Conservation (phyloP, 1,140 invertebrate genomes). For the Ephestia elutella region DNA sequence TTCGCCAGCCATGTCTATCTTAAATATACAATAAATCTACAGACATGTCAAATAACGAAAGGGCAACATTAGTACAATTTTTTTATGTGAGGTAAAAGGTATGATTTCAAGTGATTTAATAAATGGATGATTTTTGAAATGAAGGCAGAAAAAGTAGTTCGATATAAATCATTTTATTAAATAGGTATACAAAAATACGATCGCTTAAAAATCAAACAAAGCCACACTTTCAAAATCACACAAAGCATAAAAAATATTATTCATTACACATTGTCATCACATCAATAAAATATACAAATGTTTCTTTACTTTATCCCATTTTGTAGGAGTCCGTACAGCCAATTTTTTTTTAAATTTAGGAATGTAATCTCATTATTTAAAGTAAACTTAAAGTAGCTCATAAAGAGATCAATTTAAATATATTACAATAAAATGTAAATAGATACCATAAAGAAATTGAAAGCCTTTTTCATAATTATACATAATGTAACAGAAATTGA, state of each 20-base stretch:
- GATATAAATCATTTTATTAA: conserved; percentile 28
- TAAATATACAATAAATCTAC: no score
- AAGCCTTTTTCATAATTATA: background rate
- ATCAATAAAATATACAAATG: conserved; percentile 28
- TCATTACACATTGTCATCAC: background rate
- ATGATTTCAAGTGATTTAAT: no score
- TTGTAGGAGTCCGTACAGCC: background rate
- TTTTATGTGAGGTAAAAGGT: no score
- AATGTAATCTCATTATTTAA: conserved; percentile 34
- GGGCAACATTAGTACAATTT: no score
- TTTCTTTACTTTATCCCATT: background rate
- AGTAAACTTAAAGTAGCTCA: conserved; percentile 16
- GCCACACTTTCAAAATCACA: conserved; percentile 33
- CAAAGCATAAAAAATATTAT: conserved; percentile 22
- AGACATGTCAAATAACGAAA: no score
- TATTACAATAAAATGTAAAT: background rate
- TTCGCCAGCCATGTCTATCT: no score
- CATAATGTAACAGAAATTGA: no score
- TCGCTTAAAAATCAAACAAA: conserved; percentile 29
- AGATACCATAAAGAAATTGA: background rate
- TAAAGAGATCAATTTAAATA: conserved; percentile 40
- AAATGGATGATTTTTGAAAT: background rate
- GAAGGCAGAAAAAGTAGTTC: background rate
- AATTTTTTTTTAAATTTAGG: conserved; percentile 16
- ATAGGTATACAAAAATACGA: conserved; percentile 43